A percentile compares a stretch with the other conserved stretches of the same genome.
phyloP scores from a whole-genome alignment of 2,888 invertebrate genomes.

The Dryobota labecula region DNA sequence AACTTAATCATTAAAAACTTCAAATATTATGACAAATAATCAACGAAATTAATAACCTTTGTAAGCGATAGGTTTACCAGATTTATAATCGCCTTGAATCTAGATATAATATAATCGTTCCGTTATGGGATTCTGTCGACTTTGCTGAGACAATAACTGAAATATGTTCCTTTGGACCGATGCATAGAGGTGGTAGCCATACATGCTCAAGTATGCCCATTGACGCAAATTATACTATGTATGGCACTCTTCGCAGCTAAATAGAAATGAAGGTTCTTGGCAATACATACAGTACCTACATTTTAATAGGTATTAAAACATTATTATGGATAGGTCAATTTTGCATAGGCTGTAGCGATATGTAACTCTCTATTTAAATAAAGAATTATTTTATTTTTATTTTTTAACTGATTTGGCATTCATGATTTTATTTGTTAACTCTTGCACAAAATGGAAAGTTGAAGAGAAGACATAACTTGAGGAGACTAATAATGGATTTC shows the following conservation, averaged over 20 bases:
- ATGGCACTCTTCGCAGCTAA: conserved; percentile 26
- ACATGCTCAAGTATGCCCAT: conserved; percentile 33
- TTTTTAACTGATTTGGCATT: conserved; percentile 10
- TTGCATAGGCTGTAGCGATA: conserved; percentile 38
- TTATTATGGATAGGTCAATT: conserved; percentile 37
- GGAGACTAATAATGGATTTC: neutral
- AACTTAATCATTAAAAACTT: conserved; percentile 30
- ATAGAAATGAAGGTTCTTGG: conserved; percentile 26
- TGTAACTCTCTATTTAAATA: conserved; percentile 39
- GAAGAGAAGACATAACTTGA: neutral
- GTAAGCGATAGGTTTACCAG: conserved; percentile 42
- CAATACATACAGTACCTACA: conserved; percentile 34
- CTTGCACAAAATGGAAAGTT: neutral
- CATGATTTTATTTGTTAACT: conserved; percentile 14
- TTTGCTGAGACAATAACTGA: conserved; percentile 49
- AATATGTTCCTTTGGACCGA: conserved; percentile 39
- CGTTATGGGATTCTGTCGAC: conserved; percentile 28
- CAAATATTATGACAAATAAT: conserved; percentile 44
- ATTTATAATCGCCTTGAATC: conserved; percentile 49
- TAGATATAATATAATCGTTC: conserved; percentile 40
- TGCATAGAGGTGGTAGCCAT: conserved; percentile 6
- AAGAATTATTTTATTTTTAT: conserved; percentile 16
- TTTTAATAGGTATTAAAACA: conserved; percentile 21
- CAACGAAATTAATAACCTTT: conserved; percentile 51
- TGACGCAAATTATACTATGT: conserved; percentile 24